Evolutionary conservation across 30 jellyfish, hydroid and myxozoan species (phyloP).

Genomic region (Hydractinia echinata): DNA sequence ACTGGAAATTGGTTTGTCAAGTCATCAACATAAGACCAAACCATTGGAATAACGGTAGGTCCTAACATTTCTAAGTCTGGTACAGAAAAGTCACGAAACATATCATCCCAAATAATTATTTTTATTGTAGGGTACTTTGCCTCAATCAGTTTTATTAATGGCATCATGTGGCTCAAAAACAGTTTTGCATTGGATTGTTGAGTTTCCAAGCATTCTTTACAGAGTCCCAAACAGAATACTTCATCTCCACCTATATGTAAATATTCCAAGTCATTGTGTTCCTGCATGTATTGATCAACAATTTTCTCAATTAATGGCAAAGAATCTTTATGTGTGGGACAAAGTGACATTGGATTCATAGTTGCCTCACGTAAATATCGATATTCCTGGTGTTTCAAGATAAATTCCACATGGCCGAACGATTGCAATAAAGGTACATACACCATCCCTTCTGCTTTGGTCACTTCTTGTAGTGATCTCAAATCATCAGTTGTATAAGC

Average conservation of each 20-base stretch:
- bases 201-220: conserved; percentile 69
- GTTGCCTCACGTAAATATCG: conserved; percentile 64
- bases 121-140: conserved; percentile 50
- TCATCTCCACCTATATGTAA: conserved; percentile 96
- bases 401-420: conserved; percentile 87
- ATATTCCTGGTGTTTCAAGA: conserved; percentile 54
- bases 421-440: conserved; percentile 81
- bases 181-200: conserved; percentile 54
- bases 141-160: conserved; percentile 42
- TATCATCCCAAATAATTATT: conserved; percentile 88
- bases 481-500: conserved; percentile 72
- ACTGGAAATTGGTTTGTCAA: conserved; percentile 61
- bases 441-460: conserved; percentile 72
- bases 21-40: conserved; percentile 88
- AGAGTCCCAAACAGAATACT: conserved; percentile 85
- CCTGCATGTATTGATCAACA: conserved; percentile 76
- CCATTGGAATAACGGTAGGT: conserved; percentile 70
- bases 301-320: conserved; percentile 53
- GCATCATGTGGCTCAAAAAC: conserved; percentile 70
- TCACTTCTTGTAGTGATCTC: conserved; percentile 51
- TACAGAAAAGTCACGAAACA: conserved; percentile 77
- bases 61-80: conserved; percentile 69
- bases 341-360: conserved; percentile 64
- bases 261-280: conserved; percentile 55
- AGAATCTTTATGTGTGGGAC: conserved; percentile 85